phyloP scores from a whole-genome alignment of 2,888 invertebrate species.

The Eulithis testata region DNA sequence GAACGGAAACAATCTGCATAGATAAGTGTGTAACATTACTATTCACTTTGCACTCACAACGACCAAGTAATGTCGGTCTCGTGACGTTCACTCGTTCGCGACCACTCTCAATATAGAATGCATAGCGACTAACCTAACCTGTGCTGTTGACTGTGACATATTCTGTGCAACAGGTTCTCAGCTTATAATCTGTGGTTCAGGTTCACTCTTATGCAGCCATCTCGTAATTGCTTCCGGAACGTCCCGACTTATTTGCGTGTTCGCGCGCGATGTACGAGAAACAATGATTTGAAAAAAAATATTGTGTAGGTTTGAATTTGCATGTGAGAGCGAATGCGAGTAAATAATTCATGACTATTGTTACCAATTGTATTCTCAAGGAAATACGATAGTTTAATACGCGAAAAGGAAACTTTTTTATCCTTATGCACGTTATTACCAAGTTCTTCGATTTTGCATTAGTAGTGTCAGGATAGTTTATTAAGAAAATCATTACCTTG shows the following conservation, averaged over 20 bases:
- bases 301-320: background rate
- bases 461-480: background rate
- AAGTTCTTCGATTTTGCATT: background rate
- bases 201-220: conserved; percentile 51
- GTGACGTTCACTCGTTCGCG: conserved; percentile 63
- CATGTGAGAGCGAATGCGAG: conserved; percentile 5
- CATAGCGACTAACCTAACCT: conserved; percentile 5
- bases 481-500: background rate
- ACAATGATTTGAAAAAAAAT: background rate
- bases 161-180: conserved; percentile 12
- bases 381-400: background rate
- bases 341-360: conserved; percentile 8
- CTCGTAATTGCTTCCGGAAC: conserved; percentile 67
- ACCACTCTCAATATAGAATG: conserved; percentile 66
- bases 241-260: conserved; percentile 55
- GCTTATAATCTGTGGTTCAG: conserved; percentile 8
- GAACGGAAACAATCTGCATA: conserved; percentile 6
- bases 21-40: conserved; percentile 17
- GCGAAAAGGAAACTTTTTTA: background rate
- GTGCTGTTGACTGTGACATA: conserved; percentile 1
- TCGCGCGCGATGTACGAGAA: conserved; percentile 42
- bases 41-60: conserved; percentile 37
- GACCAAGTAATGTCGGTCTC: conserved; percentile 52
- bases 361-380: conserved; percentile 4
- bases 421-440: background rate